Base-by-base conservation (phyloP, 1,140 invertebrate genomes). In the Drosophila nikananu region DNA sequence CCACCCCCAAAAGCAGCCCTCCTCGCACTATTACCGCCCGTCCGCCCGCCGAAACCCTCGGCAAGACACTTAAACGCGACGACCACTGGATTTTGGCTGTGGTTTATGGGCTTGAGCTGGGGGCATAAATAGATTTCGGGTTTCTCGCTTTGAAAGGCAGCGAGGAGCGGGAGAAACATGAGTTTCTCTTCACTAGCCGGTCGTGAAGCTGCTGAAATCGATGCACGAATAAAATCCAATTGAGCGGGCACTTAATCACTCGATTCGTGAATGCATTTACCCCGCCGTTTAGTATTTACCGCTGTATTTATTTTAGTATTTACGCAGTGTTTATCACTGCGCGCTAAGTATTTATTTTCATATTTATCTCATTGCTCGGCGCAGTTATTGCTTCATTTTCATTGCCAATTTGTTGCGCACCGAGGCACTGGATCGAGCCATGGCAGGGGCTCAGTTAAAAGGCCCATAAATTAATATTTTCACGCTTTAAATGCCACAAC, bases 21-120 rank as follows among this genome's bases (percentile, higher is more conserved):
- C 25, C n/a, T 39, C 54, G 23, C 27, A 60, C 61, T 54, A 59
- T 77, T 60, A 25, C 54, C 51, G 8, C 17, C 25, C 23, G n/a
- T n/a, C n/a, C n/a, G n/a, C n/a, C 23, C 8, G 35, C 49, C 46
- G n/a, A 51, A 73, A 46, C 66, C 67, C 68, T 21, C 13, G 42
- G n/a, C 71, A 73, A 72, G 68, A 80, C 84, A 89, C 81, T 90
- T 90, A 89, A 84, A 89, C 81, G 86, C 64, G 84, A 86, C 83
- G 83, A 86, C 83, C 83, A 86, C 84, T 89, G 83, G 84, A 87
- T 87, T 89, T 87, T 77, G 83, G 84, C 83, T 89, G 83, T 87
- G 83, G 83, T 87, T 87, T 87, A 87, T 87, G 83, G 84, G 84
- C 84, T 83, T 77, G 78, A 83, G 77, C 64, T 63, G 52, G 54